A percentile compares a stretch with the other conserved stretches of the same genome.
These are phyloP conservation scores for Podarcis siculus DNA, from an alignment of 2,797 vertebrate genomes.

Conservation along the genomic window DNA sequence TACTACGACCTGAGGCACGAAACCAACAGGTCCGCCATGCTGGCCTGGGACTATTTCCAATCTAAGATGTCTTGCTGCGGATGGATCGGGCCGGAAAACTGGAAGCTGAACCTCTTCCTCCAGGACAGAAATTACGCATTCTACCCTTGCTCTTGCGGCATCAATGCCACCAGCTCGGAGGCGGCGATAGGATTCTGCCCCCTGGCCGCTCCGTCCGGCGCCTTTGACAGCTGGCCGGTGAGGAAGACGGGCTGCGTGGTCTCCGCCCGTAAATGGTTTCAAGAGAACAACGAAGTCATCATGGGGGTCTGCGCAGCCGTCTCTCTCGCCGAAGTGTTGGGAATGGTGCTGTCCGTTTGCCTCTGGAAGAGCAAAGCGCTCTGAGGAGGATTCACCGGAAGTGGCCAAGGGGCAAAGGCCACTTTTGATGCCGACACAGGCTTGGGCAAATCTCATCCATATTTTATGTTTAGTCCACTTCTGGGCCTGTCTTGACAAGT, in stretches of 20 bases:
- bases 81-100: slow-evolving; percentile 82
- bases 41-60: neutral
- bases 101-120: slow-evolving; percentile 80
- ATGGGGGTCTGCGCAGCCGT: slow-evolving; percentile 87
- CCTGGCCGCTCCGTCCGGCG: neutral
- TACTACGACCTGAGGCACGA: neutral
- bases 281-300: slow-evolving; percentile 87
- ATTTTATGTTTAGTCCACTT: neutral
- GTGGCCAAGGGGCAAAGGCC: slow-evolving; percentile 88
- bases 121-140: slow-evolving; percentile 64
- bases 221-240: slow-evolving; percentile 74
- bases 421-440: slow-evolving; percentile 40
- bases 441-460: slow-evolving; percentile 5
- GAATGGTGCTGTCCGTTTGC: slow-evolving; percentile 89
- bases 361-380: slow-evolving; percentile 86
- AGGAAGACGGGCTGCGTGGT: slow-evolving; percentile 81
- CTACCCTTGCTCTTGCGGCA: slow-evolving; percentile 89
- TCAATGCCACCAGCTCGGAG: slow-evolving; percentile 31
- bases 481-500: neutral
- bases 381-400: slow-evolving; percentile 87
- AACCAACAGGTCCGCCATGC: neutral
- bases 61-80: slow-evolving; percentile 88
- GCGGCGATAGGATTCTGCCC: slow-evolving; percentile 79
- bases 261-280: slow-evolving; percentile 86
- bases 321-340: slow-evolving; percentile 90